Base-by-base conservation (phyloP, 2,113 vertebrate species). In the Chlamydotis undulata region DNA sequence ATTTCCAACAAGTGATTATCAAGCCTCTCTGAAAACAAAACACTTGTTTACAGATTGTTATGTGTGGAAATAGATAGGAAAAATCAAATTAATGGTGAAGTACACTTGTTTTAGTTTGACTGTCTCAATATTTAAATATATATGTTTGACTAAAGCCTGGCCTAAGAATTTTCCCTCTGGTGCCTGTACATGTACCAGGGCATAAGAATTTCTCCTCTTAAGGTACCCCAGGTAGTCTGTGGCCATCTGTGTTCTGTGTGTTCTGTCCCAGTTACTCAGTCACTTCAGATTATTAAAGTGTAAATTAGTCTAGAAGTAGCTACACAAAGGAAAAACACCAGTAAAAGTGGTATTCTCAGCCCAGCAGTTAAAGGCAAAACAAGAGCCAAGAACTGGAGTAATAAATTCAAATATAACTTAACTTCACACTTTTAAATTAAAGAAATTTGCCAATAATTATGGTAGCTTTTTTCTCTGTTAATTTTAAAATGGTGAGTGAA, bases 101-200 rank as follows among this genome's bases (percentile, higher is more conserved):
- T 45, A 25, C 3, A 2, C 3, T 65, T 79, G 9, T n/a, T 92
- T 53, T 43, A 80, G 14, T 61, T 83, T 53, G 22, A 53, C 12
- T 19, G 11, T 6, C 29, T 49, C 24, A 15, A 3, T 53, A 75
- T 21, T n/a, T 76, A 28, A 37, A 61, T 41, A 39, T 13, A 70
- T 28, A 2, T 33, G n/a, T 67, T 50, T 64, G 8, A 45, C 47
- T 64, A 33, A 61, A 71, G 17, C 4, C 26, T 84, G 18, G 4
- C 12, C 28, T 47, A 65, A 56, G 14, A 26, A 55, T 74, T 75
- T 50, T 49, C 12, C 17, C 9, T 28, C 53, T 80, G 45, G 6
- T 2, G 3, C 13, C 6, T 0, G 2, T 18, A 67, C 4, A 2
- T 31, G 39, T 56, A 13, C 59, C 25, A 50, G 26, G 9, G 29